Evolutionary conservation across 2,797 vertebrate genomes (phyloP), one percentile per base, ranked within the genome.

Genomic region (Myotis planiceps): DNA sequence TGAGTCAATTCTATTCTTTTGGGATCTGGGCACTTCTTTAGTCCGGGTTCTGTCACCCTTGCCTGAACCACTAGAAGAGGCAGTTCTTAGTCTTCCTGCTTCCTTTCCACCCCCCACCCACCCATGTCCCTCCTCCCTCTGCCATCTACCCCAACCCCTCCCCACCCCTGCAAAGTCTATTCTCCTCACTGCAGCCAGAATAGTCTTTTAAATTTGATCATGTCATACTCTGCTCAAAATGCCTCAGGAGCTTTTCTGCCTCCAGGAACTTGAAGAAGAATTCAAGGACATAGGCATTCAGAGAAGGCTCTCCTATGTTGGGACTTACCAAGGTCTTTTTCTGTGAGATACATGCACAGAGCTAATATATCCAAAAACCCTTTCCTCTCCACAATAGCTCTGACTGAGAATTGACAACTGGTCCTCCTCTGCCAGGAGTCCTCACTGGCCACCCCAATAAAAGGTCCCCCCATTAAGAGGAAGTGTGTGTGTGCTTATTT

Each of bases 401-500:
- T 74, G 39, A 39, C 9, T 45, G 55, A 81, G 37, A 21, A 55
- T 63, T 63, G 86, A 60, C 18, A 55, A 2, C 27, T 18, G 16
- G 13, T 27, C 18, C 32, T 86, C 42, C 42, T 71, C 65, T 69
- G 39, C 15, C 37, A 14, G 15, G 23, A 76, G n/a, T 79, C 51
- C 39, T 93, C 63, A 39, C 14, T 29, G 81, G 66, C 81, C 71
- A 85, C 42, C 42, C 71, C 60, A 87, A 65, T n/a, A 88, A 91
- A 16, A 45, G 71, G 23, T 29, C 7, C 29, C 47, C 83, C 47
- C 71, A 42, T 39, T 75, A 83, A 72, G 49, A 68, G 53, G 25
- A 32, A 71, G 32, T 90, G 23, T 76, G 3, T 74, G 82, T 83
- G 21, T 34, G 39, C 71, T 95, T 76, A 88, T 95, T 87, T 89